These are phyloP conservation scores for Copsychus sechellarum DNA, from an alignment of 2,113 vertebrate genomes.

Conservation along the genomic window DNA sequence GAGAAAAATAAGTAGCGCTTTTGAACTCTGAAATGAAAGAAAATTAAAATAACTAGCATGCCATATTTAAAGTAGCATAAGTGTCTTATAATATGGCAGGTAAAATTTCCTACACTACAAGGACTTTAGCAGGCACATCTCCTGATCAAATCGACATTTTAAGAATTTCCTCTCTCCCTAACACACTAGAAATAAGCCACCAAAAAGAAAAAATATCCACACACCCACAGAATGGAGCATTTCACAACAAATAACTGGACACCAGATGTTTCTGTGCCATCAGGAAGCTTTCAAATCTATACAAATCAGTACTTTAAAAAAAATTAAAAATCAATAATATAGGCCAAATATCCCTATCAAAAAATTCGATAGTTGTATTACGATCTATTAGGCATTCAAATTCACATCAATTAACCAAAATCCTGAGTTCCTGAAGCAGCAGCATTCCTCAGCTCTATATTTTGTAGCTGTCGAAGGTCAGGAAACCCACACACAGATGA, in stretches of 20 bases:
- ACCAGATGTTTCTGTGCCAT: neutral
- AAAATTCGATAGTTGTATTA: neutral
- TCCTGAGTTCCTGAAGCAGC: neutral
- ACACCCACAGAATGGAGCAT: neutral
- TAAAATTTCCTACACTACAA: neutral
- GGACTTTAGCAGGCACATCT: neutral
- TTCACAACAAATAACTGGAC: neutral
- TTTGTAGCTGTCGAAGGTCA: neutral
- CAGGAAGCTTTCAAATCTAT: neutral
- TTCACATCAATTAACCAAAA: neutral
- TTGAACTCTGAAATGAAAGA: neutral
- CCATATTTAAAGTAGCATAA: neutral
- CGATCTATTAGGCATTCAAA: neutral
- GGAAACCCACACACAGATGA: neutral
- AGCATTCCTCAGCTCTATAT: neutral
- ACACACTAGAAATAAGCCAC: neutral
- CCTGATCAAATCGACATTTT: neutral
- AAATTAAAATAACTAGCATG: neutral
- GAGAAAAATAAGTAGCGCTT: neutral
- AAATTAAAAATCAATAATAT: neutral
- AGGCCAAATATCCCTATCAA: neutral
- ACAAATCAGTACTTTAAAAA: too few species aligned
- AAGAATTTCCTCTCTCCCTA: neutral
- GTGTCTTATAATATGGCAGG: neutral
- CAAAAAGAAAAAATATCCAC: neutral